These are phyloP conservation scores for Parasteatoda tepidariorum DNA, from an alignment of 1,140 invertebrate species.

Conservation along the genomic window DNA sequence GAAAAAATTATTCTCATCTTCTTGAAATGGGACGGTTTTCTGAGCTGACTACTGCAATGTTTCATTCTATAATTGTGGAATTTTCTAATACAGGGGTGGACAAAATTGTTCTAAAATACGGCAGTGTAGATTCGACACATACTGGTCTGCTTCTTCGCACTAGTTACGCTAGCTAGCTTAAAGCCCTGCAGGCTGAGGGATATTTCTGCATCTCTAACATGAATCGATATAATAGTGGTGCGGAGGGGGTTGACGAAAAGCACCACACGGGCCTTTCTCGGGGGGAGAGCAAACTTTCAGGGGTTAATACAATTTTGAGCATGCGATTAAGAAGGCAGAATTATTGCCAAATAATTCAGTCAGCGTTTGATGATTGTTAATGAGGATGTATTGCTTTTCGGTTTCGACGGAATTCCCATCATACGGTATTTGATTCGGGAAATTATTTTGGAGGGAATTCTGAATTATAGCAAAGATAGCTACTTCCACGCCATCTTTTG, in stretches of 20 bases:
- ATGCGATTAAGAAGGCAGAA: no score
- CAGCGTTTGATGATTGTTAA: no score
- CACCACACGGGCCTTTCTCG: constrained; percentile 3
- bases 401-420: no score
- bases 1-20: no score
- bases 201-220: constrained; percentile 28
- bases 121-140: constrained; percentile 44
- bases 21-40: no score
- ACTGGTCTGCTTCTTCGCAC: not conserved
- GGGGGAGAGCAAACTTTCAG: no score
- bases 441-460: constrained; percentile 12
- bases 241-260: constrained; percentile 5
- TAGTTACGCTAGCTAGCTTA: constrained; percentile 43
- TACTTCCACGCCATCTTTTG: constrained; percentile 12
- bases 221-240: constrained; percentile 37
- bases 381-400: no score
- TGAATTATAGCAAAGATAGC: not conserved
- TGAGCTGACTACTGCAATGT: no score
- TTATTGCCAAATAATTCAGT: no score
- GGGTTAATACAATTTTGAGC: no score
- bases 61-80: no score
- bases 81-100: not conserved
- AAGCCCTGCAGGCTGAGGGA: not conserved
- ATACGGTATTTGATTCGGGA: not conserved
- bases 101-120: constrained; percentile 30